Base-by-base conservation (phyloP, 2,113 vertebrate genomes). In the Ptilorrhoa leucosticta region DNA sequence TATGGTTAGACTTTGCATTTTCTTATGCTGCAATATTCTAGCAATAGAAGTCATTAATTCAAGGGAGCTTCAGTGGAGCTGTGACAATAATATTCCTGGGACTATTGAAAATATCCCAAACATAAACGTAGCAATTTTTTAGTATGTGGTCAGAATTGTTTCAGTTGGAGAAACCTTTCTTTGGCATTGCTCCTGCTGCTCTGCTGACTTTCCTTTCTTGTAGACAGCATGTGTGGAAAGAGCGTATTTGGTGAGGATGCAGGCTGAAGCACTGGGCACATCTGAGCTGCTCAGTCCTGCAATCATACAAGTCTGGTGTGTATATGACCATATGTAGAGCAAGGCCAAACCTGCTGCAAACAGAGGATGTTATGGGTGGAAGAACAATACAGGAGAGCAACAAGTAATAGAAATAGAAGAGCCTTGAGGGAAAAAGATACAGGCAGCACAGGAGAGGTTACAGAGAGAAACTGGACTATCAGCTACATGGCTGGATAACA, bases 271-370 rank as follows among this genome's bases (percentile, higher is more conserved):
- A 14, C 71, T 44, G n/a, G 35, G 12, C 35, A 56, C n/a, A n/a
- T 78, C 23, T 88, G 37, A 63, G 20, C 23, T 75, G 9, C 39
- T 63, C 40, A 37, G 39, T 75, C 27, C 57, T 68, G 50, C 40
- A 79, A 20, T 26, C 37, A 31, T 23, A 47, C 26, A 77, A 73
- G 6, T 77, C n/a, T 3, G 0, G 0, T 56, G 30, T 35, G 40
- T 15, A 27, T 17, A 37, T 13, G 10, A 68, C 31, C 30, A 37
- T 28, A 57, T 23, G 39, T 5, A 81, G 11, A 83, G 11, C 47
- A 84, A 37, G 28, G 54, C 7, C 47, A 90, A 63, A 63, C 23
- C 45, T 70, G 7, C 22, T 86, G 71, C 28, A 88, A 79, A 48
- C 5, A 33, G 27, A 53, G 16, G 11, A n/a, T 83, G 21, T 27